phyloP scores from a whole-genome alignment of 2,797 vertebrate species.

The Xiphophorus birchmanni region DNA sequence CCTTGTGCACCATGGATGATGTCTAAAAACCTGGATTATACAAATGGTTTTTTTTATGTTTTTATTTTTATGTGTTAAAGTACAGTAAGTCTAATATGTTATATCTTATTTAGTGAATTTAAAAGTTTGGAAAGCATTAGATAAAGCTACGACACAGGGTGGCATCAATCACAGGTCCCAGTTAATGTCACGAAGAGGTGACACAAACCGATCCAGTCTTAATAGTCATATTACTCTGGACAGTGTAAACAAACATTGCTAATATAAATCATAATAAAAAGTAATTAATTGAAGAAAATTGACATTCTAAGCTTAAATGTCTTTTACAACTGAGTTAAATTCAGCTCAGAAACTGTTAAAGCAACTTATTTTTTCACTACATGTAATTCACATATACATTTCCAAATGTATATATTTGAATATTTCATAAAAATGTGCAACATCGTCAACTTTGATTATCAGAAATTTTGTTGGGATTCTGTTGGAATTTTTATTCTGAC shows the following conservation, averaged over 20 bases:
- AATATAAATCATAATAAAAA: background rate
- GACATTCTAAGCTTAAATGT: background rate
- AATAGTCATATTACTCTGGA: background rate
- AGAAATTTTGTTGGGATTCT: background rate
- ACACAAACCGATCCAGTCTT: background rate
- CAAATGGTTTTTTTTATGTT: background rate
- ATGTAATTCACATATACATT: background rate
- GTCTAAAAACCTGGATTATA: background rate
- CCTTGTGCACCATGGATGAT: background rate
- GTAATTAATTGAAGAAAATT: background rate
- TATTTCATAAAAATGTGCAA: constrained; percentile 3
- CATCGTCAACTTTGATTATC: background rate
- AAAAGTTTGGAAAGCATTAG: background rate
- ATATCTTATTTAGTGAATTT: background rate
- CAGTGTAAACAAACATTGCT: background rate
- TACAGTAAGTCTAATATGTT: background rate
- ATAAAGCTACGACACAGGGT: background rate
- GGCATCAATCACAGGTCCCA: background rate
- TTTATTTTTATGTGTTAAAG: background rate
- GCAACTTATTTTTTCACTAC: background rate
- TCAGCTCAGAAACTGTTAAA: background rate
- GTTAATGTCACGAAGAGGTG: background rate
- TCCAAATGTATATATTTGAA: background rate
- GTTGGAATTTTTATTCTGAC: constrained; percentile 23
- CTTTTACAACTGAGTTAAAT: background rate